Base-by-base conservation (phyloP, 1,140 invertebrate species). In the Wasmannia auropunctata region DNA sequence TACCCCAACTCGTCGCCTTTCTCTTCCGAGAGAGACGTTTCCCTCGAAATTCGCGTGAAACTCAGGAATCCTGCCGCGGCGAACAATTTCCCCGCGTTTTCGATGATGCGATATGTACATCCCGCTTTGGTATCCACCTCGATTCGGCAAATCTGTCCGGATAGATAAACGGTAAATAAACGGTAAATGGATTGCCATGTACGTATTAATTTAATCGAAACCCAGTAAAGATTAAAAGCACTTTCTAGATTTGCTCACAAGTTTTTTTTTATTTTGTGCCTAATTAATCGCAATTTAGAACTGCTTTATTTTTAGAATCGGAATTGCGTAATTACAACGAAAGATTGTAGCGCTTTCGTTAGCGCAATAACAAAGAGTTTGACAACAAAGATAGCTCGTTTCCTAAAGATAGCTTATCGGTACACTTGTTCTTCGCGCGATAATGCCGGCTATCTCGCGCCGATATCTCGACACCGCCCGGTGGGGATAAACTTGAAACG, bases 401-500 rank as follows among this genome's bases (percentile, higher is more conserved):
- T 74, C 11, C 8, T 11, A 10, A 25, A 28, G 34, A n/a, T 56
- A 19, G 7, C 14, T 51, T 22, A 34, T 81, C 63, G 19, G 43
- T 34, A 28, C 22, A 2, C 16, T 14, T 4, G 1, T 19, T 16
- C 34, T 14, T 43, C n/a, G 28, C 16, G 34, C 62, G 16, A 56
- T 72, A 81, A 58, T 56, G 37, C 22, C 75, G 14, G 2, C 25
- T 72, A 72, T 72, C 65, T 28, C n/a, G 19, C 22, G 16, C 0
- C 11, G 34, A 56, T 69, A 22, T 79, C 49, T 1, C 74, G 31
- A 40, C n/a, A 40, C 19, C 8, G 6, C 11, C n/a, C n/a, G n/a
- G n/a, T n/a, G n/a, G 19, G 10, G 3, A 28, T 67, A 51, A 80
- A 80, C 8, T 16, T n/a, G 16, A 80, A 80, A 80, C n/a, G 34